Base-by-base conservation (phyloP, 1,140 invertebrate genomes). In the Gryon sp. region DNA sequence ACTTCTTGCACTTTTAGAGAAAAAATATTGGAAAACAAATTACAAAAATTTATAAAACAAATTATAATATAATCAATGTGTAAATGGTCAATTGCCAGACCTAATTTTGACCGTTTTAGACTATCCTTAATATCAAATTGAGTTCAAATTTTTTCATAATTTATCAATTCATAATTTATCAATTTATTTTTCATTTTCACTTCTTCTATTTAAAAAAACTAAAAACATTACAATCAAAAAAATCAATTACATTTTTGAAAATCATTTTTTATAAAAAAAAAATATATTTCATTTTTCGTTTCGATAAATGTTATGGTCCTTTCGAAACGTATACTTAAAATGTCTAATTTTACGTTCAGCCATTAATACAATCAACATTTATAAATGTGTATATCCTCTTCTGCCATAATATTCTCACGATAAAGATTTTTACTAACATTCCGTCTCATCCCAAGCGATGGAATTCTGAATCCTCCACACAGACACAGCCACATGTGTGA, bases 371-470 rank as follows among this genome's bases (percentile, higher is more conserved):
- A 63, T 40, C 43, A 63, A 63, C 59, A 50, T 50, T 50, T 63
- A 53, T 41, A 52, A 52, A 65, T 65, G 60, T 32, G 22, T 41
- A 45, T 41, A 11, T 32, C 19, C 28, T 9, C 8, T 4, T n/a
- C 1, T 12, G 14, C 14, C 41, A 20, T 30, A 55, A 69, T 26
- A 53, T 60, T 70, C 66, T 53, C 66, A 70, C 66, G 55, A 60
- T 60, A 60, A 60, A 36, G 46, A 70, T 60, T 60, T 60, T 70
- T 60, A 60, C 45, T 22, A 72, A 72, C 48, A 72, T 48, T 48
- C 26, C 57, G 57, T 32, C 55, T 55, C 22, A 55, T 55, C 57
- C 48, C 24, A 28, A 6, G n/a, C 26, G 40, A 52, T 11, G 46
- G 46, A 53, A 60, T 60, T 22, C 46, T 28, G 16, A 40, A 41